Evolutionary conservation across 2,888 invertebrate genomes (phyloP), one percentile per base, ranked within the genome.

Genomic region (Frankliniella fusca): DNA sequence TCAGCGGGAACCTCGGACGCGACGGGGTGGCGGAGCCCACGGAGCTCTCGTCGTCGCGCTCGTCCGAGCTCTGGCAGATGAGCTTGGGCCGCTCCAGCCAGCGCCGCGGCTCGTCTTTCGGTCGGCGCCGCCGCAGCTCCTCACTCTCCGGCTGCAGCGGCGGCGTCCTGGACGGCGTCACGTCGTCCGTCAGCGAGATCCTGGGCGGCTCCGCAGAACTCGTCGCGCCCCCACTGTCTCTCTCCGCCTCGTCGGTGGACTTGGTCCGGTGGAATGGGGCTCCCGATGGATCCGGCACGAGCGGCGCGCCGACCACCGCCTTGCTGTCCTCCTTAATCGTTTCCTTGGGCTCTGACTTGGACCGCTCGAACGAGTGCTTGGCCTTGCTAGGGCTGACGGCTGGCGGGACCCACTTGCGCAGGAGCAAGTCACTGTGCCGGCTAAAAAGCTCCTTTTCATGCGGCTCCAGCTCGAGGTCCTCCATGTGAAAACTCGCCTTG

Each of bases 41-140:
- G 81, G 83, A 38, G n/a, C 81, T 82, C 38, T 85, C 86, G 80
- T 93, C 93, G 83, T 94, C 94, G 86, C 91, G 91, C 86, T 94
- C 93, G 85, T 94, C 94, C 70, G 94, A 93, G 86, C 93, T 93
- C 87, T 93, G 93, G 83, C 92, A 92, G 61, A 92, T 91, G 84
- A 93, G 90, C 85, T 90, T 89, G 80, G 91, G 90, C 80, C 91
- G 88, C 49, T 88, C 83, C 89, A 87, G 82, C 88, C 87, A 85
- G 88, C 81, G 82, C 80, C 80, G 76, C 80, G 54, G 80, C 65
- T 83, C 81, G 81, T 76, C 80, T 49, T 82, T 82, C 38, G 49
- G 80, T 11, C 50, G n/a, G 23, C 83, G 81, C 79, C 81, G 27
- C 81, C 61, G 70, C 54, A 48, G 80, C 54, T 18, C 80, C 82